phyloP scores from a whole-genome alignment of 2,113 vertebrate species.

The Rhadina sibilatrix region DNA sequence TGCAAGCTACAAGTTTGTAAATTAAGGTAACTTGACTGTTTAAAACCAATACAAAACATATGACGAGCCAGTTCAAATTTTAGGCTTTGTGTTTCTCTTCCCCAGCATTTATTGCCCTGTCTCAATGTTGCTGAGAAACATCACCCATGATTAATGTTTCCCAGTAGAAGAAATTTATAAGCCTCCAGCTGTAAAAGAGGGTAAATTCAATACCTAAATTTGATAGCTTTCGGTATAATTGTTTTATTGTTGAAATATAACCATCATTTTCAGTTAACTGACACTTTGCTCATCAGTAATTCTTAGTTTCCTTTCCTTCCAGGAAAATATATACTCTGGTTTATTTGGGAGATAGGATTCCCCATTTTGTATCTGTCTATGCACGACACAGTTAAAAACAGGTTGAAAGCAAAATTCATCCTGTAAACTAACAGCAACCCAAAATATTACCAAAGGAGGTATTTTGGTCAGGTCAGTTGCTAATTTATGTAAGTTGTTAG shows the following conservation, averaged over 20 bases:
- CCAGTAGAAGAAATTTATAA: conserved; percentile 1
- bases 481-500: not conserved
- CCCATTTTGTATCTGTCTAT: not conserved
- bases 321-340: not conserved
- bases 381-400: not conserved
- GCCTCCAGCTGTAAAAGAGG: not conserved
- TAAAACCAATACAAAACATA: not conserved
- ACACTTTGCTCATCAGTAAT: not conserved
- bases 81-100: not conserved
- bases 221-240: not conserved
- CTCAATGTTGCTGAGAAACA: not conserved
- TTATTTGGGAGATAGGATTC: not conserved
- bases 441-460: not conserved
- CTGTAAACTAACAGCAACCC: not conserved
- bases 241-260: conserved; percentile 26
- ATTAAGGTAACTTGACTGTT: not conserved
- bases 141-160: conserved; percentile 8
- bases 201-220: not conserved
- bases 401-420: not conserved
- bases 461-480: not conserved
- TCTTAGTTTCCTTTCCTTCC: not conserved
- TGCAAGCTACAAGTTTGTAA: not conserved
- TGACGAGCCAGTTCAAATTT: not conserved
- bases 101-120: not conserved
- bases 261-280: not conserved